Evolutionary conservation across 92 coral and sea anemone genomes (phyloP).

Genomic region (Anthopleura xanthogrammica): DNA sequence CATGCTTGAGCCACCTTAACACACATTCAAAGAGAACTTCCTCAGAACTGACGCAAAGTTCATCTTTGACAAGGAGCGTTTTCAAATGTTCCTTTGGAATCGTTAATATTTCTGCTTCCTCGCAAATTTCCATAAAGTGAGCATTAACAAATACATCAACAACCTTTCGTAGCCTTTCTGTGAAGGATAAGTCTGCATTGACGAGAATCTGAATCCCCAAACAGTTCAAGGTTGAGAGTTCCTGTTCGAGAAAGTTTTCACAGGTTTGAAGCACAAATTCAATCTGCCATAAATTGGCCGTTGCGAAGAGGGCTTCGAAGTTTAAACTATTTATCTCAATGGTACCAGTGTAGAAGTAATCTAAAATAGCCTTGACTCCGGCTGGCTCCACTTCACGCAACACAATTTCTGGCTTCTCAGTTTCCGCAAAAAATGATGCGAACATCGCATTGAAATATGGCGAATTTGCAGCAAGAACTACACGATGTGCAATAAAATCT

Average conservation of each 20-base stretch:
- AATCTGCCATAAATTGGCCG: conserved; percentile 60
- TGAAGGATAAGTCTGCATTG: conserved; percentile 16
- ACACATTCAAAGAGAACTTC: conserved; percentile 53
- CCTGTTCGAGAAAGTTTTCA: conserved; percentile 45
- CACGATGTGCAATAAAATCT: conserved; percentile 49
- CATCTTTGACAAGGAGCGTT: conserved; percentile 41
- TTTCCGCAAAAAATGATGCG: conserved; percentile 27
- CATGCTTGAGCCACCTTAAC: conserved; percentile 60
- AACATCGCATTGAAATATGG: conserved; percentile 66
- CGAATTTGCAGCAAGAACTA: conserved; percentile 57
- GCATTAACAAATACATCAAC: conserved; percentile 33
- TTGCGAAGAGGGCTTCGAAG: conserved; percentile 51
- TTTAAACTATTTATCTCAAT: conserved; percentile 41
- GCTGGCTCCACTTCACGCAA: conserved; percentile 50
- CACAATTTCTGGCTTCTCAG: conserved; percentile 32
- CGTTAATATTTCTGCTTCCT: conserved; percentile 38
- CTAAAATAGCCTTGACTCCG: conserved; percentile 53
- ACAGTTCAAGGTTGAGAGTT: conserved; percentile 36
- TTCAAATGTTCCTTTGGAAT: conserved; percentile 33
- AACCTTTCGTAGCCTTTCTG: conserved; percentile 28
- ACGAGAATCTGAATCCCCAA: conserved; percentile 46
- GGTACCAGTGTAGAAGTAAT: conserved; percentile 60
- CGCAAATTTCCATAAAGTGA: conserved; percentile 52
- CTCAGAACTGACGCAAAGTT: conserved; percentile 65
- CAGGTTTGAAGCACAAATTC: conserved; percentile 37